Percentiles rank a stretch among this genome's conserved stretches.
Evolutionary conservation across 2,797 vertebrate species (phyloP).

Genomic region (Anabacerthia variegaticeps): DNA sequence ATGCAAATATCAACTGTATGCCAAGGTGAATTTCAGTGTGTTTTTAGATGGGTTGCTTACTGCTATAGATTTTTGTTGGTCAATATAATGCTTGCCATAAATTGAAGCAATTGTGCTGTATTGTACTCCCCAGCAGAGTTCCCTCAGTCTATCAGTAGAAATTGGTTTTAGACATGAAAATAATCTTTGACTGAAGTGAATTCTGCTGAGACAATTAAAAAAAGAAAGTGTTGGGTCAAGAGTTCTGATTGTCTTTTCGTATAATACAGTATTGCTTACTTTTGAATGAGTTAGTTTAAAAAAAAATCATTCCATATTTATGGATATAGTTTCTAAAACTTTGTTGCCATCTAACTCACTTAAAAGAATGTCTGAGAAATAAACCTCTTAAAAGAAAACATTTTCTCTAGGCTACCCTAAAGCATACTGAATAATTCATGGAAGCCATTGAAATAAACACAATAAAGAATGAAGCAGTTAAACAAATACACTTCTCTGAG

Average conservation of each 20-base stretch:
- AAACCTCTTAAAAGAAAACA: constrained; percentile 61
- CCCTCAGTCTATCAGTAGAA: constrained; percentile 22
- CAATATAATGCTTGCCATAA: not conserved
- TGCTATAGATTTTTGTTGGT: not conserved
- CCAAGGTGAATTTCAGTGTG: not conserved
- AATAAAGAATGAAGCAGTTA: constrained; percentile 69
- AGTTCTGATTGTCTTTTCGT: constrained; percentile 27
- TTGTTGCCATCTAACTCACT: constrained; percentile 70
- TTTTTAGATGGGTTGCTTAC: not conserved
- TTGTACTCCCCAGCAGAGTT: constrained; percentile 25
- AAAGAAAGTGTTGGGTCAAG: constrained; percentile 22
- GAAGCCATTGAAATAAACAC: constrained; percentile 63
- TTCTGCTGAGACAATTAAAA: constrained; percentile 68
- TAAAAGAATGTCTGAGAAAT: constrained; percentile 71
- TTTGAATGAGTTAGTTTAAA: not conserved
- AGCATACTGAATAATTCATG: constrained; percentile 73
- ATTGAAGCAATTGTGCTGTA: constrained; percentile 37
- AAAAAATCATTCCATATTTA: constrained; percentile 57
- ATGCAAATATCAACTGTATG: not conserved
- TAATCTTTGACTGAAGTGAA: constrained; percentile 22
- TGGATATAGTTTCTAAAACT: constrained; percentile 45
- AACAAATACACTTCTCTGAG: constrained; percentile 51
- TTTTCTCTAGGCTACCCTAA: constrained; percentile 65
- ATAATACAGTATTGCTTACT: constrained; percentile 36
- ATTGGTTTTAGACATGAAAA: constrained; percentile 61